A percentile compares a stretch with the other conserved stretches of the same genome.
These are phyloP conservation scores for Meteorus sp. DNA, from an alignment of 1,140 invertebrate genomes.

Conservation along the genomic window DNA sequence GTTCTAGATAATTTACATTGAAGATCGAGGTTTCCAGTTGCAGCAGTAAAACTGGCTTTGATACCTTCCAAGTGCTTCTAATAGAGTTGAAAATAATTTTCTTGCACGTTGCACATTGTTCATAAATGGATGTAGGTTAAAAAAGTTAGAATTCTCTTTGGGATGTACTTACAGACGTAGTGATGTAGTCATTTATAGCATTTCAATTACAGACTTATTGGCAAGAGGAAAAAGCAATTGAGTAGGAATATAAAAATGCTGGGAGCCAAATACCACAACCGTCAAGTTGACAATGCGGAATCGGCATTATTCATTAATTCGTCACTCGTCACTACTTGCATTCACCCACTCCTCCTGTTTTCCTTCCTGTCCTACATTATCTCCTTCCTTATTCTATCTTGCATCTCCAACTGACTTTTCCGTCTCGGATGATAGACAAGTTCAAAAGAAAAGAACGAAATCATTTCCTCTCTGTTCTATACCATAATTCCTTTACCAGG, in stretches of 20 bases:
- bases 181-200: too few relatives aligned
- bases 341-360: too few relatives aligned
- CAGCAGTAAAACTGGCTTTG: background rate
- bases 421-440: too few relatives aligned
- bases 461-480: background rate
- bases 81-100: background rate
- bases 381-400: too few relatives aligned
- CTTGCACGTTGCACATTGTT: background rate
- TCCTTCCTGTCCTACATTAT: too few relatives aligned
- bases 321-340: too few relatives aligned
- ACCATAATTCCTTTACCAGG: background rate
- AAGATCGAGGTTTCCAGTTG: background rate
- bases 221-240: background rate
- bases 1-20: background rate
- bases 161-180: too few relatives aligned
- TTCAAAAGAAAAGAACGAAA: background rate
- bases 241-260: too few relatives aligned
- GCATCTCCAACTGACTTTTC: too few relatives aligned
- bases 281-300: too few relatives aligned
- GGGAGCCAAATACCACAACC: too few relatives aligned
- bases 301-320: too few relatives aligned
- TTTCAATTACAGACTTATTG: background rate
- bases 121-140: background rate
- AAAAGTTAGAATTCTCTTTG: background rate
- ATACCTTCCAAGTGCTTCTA: background rate